Evolutionary conservation across 2,888 invertebrate species (phyloP).

Genomic region (Pardosa pseudoannulata): DNA sequence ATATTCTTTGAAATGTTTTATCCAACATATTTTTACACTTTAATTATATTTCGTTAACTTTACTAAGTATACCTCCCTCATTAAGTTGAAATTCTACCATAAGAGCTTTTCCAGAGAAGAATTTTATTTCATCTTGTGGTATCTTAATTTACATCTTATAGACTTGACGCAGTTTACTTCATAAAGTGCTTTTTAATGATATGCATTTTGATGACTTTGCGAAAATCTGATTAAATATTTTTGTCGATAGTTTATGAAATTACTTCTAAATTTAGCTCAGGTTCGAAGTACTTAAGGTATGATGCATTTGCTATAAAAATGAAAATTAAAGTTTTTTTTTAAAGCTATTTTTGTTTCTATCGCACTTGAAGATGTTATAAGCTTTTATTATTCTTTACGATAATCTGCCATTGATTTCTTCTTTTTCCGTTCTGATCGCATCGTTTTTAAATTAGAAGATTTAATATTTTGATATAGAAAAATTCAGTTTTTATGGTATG

Average conservation of each 20-base stretch:
- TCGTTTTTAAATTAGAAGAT: too few species aligned
- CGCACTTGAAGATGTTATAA: too few species aligned
- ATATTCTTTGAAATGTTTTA: neutral
- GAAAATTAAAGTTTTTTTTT: too few species aligned
- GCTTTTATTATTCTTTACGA: too few species aligned
- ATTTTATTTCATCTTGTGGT: neutral
- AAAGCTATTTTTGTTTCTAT: too few species aligned
- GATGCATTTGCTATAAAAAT: neutral
- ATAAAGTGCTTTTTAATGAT: slow-evolving; percentile 9
- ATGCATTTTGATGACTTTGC: slow-evolving; percentile 9
- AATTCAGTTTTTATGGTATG: too few species aligned
- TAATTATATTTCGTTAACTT: neutral
- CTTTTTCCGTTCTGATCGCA: too few species aligned
- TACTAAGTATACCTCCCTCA: neutral
- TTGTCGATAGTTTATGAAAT: slow-evolving; percentile 9
- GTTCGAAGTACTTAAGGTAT: neutral
- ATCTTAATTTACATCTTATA: neutral
- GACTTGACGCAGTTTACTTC: neutral
- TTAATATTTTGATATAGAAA: too few species aligned
- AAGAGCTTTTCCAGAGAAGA: neutral
- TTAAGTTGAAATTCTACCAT: neutral
- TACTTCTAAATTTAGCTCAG: neutral
- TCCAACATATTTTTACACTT: neutral
- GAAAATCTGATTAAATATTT: neutral
- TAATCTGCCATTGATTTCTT: too few species aligned